Percentiles rank a stretch among this genome's conserved stretches.
phyloP scores from a whole-genome alignment of 2,797 vertebrate species.

The Cirrhinus mrigala region DNA sequence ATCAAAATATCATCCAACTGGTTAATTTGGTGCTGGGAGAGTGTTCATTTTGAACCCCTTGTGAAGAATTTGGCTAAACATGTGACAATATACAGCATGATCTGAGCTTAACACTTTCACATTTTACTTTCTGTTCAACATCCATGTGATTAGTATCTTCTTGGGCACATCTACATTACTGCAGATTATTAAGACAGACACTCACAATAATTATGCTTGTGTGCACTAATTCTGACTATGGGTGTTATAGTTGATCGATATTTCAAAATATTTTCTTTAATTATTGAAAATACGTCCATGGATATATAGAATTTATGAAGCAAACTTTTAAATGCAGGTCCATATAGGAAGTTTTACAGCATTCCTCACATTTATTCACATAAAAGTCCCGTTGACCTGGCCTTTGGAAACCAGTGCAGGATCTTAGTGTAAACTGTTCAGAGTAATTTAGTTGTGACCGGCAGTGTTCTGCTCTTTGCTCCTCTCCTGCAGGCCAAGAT shows the following conservation, averaged over 20 bases:
- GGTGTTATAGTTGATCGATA: slow-evolving; percentile 24
- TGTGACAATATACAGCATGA: neutral
- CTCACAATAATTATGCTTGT: slow-evolving; percentile 24
- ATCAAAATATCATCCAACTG: neutral
- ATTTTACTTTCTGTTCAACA: neutral
- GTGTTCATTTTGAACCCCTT: slow-evolving; percentile 5
- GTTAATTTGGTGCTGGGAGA: neutral
- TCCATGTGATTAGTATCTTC: neutral
- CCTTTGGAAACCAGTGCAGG: slow-evolving; percentile 10
- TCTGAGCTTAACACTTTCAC: neutral
- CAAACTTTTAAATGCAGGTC: slow-evolving; percentile 37
- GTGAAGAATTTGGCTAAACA: slow-evolving; percentile 7
- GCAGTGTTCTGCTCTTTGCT: slow-evolving; percentile 53
- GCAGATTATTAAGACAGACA: neutral
- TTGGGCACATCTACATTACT: slow-evolving; percentile 26
- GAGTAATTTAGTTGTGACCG: slow-evolving; percentile 58
- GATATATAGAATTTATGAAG: slow-evolving; percentile 32
- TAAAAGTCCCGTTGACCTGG: neutral
- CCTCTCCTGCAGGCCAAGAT: slow-evolving; percentile 64
- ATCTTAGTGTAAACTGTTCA: slow-evolving; percentile 10
- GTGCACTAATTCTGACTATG: slow-evolving; percentile 34
- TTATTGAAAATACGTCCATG: slow-evolving; percentile 43
- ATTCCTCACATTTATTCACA: slow-evolving; percentile 39
- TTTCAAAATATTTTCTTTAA: slow-evolving; percentile 49
- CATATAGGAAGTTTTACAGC: slow-evolving; percentile 38